Evolutionary conservation across 1,140 invertebrate species (phyloP), one percentile per base, ranked within the genome.

Genomic region (Arion vulgaris): DNA sequence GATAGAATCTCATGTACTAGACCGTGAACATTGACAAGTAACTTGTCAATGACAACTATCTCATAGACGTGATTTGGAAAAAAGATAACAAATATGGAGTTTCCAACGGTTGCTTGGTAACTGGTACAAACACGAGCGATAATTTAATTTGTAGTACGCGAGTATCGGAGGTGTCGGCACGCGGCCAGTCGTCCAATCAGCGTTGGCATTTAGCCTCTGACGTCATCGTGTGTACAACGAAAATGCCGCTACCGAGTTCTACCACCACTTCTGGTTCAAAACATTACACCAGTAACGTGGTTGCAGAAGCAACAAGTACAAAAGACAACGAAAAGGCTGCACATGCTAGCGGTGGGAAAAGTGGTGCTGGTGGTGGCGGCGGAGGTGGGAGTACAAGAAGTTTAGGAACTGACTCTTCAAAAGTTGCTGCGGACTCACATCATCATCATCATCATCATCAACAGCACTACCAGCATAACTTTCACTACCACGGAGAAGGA

Each of bases 181-280:
- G 76, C 57, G 53, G 15, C 62, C 38, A n/a, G 53, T 39, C 34
- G 62, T 15, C 32, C 57, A 78, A 66, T 78, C 76, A 76, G 49
- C 23, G 74, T 2, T 7, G 36, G 72, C 75, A 36, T 9, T 13
- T 1, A 4, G 26, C 45, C 49, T 45, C 19, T 78, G 76, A 78
- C 76, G 76, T 78, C 76, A 78, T 4, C 19, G 17, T 19, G 32
- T 19, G 4, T 11, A 17, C 38, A 19, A 62, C 7, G 26, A 78
- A 66, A 66, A 78, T 78, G 76, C 76, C 76, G 57, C 76, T 53
- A n/a, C 76, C 76, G 26, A 78, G 53, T 66, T 78, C 76, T 32
- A 66, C 32, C 17, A 75, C 32, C 38, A 45, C 39, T 34, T 23
- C 73, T 0, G n/a, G 76, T 68, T 78, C 76, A 36, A 78, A 78